Evolutionary conservation across 2,888 invertebrate genomes (phyloP), one percentile per base, ranked within the genome.

Genomic region (Drosophila demipolita): DNA sequence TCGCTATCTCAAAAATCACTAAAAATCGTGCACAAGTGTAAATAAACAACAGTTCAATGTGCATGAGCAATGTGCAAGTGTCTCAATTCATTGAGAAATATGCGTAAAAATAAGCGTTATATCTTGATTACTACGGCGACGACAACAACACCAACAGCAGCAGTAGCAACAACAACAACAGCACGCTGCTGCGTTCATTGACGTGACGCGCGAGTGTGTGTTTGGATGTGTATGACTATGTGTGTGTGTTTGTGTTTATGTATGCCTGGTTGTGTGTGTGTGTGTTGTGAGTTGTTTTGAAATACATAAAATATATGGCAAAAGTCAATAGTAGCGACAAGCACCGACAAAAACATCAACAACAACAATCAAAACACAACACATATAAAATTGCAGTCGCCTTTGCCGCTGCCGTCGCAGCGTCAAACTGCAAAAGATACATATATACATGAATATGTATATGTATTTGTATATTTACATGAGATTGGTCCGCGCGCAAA

Each of bases 161-260:
- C 74, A 76, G 23, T 23, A 45, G 20, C 20, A 45, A 2, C 38
- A 38, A 75, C 78, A 66, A 77, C 78, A 83, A 78, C 82, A 62
- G 48, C 82, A 70, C 74, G 86, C 80, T 89, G 90, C 90, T 89
- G 87, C 90, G 86, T 90, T 90, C 86, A 90, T 90, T 90, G 90
- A 90, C 90, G 90, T 89, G 90, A 89, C 86, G 86, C 82, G 89
- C 66, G 82, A 75, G 89, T 73, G 84, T 78, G 81, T 59, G 59
- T 85, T 86, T 75, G 70, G 67, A 53, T 64, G 33, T 62, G 70
- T 62, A 68, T 55, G 62, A 63, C 68, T 60, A 66, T 66, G 72
- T 73, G 73, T 62, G 72, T 80, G 53, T 54, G 62, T 60, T 66
- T 23, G 89, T 78, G 73, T 69, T 57, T 65, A 33, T 61, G 66